Evolutionary conservation across 2,888 invertebrate species (phyloP), one percentile per base, ranked within the genome.

Genomic region (Ctena decussata): DNA sequence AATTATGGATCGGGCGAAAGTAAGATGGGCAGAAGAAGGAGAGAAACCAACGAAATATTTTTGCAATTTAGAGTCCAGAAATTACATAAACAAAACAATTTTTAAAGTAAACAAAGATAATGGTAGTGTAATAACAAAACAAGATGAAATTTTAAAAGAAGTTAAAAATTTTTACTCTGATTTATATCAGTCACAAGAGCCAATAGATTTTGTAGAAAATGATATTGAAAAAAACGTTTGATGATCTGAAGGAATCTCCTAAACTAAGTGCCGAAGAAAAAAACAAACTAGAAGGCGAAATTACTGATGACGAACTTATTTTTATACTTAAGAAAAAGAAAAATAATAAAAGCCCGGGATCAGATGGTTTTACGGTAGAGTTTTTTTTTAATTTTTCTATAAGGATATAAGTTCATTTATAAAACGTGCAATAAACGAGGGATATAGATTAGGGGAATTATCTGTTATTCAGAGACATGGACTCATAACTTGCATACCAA

Each of bases 11-110:
- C 24, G 76, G 30, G 46, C 76, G 6, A 76, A 60, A 39, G 27
- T 60, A 6, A 46, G 60, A 12, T 76, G 76, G 76, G 60, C 60
- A 18, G 60, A 57, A 60, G 76, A 76, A 39, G 60, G 76, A 24
- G 76, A 76, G 39, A 74, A 76, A n/a, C 76, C 60, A 53, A 53
- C 57, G 53, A 60, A 41, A 65, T 76, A 27, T 39, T 49, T 32
- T n/a, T n/a, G n/a, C n/a, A n/a, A n/a, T n/a, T n/a, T n/a, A n/a
- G n/a, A n/a, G n/a, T n/a, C n/a, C n/a, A n/a, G n/a, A n/a, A n/a
- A n/a, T n/a, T n/a, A n/a, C n/a, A n/a, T n/a, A n/a, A n/a, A n/a
- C n/a, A n/a, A n/a, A n/a, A n/a, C n/a, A n/a, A n/a, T n/a, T n/a
- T n/a, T n/a, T n/a, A n/a, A n/a, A n/a, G n/a, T n/a, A 76, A 60